phyloP scores from a whole-genome alignment of 2,888 invertebrate genomes.

The Epinotia nisella region DNA sequence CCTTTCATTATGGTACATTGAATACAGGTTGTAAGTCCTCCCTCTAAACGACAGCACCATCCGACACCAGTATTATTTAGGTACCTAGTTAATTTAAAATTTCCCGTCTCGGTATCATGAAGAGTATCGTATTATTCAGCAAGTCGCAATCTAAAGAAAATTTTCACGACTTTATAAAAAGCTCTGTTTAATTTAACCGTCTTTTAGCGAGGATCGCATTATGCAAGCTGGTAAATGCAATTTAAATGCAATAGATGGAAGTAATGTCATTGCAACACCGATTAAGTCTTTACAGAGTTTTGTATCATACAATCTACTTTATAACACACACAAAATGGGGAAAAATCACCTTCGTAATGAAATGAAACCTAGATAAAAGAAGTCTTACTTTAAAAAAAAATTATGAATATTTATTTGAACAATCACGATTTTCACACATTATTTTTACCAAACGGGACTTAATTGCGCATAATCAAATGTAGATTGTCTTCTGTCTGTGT shows the following conservation, averaged over 20 bases:
- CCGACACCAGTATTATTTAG: background rate
- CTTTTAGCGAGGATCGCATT: slow-evolving; percentile 26
- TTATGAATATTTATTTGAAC: too few species aligned
- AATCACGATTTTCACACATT: too few species aligned
- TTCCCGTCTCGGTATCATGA: background rate
- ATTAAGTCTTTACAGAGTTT: slow-evolving; percentile 23
- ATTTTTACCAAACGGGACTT: too few species aligned
- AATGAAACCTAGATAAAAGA: background rate
- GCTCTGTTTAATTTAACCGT: slow-evolving; percentile 23
- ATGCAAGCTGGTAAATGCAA: slow-evolving; percentile 26
- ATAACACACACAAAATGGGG: too few species aligned
- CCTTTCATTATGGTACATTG: background rate
- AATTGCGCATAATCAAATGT: too few species aligned
- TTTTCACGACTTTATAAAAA: slow-evolving; percentile 29
- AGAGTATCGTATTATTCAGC: slow-evolving; percentile 18
- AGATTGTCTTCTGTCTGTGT: too few species aligned
- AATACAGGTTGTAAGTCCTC: background rate
- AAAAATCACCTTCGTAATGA: background rate
- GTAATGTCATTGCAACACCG: background rate
- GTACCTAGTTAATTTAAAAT: slow-evolving; percentile 24
- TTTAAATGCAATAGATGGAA: slow-evolving; percentile 26
- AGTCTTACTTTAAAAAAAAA: background rate
- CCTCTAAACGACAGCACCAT: background rate
- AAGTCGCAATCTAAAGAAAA: slow-evolving; percentile 20
- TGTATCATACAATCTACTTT: slow-evolving; percentile 17